phyloP scores from a whole-genome alignment of 2,113 vertebrate species.

The Hyperoodon ampullatus region DNA sequence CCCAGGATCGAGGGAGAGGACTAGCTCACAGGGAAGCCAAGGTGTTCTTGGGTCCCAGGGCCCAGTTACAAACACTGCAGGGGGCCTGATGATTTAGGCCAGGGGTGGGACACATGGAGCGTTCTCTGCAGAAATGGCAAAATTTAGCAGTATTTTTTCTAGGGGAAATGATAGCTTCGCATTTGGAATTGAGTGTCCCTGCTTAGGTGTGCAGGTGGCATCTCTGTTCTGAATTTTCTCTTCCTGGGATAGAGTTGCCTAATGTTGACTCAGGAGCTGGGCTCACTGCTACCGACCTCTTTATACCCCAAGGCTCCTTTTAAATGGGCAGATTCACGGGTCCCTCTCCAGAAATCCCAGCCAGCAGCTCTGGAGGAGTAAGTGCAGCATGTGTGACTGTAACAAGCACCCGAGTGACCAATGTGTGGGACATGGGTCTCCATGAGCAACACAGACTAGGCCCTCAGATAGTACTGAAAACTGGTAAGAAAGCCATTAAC shows the following conservation, averaged over 20 bases:
- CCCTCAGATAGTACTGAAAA: not conserved
- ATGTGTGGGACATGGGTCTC: accelerated
- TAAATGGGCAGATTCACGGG: not conserved
- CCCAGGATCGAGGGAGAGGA: accelerated
- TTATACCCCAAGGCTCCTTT: not conserved
- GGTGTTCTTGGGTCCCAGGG: not conserved
- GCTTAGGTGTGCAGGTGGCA: too few species aligned
- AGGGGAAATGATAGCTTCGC: not conserved
- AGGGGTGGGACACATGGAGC: accelerated
- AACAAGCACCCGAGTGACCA: accelerated
- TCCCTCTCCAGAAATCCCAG: not conserved
- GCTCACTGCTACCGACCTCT: not conserved
- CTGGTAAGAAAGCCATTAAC: too few species aligned
- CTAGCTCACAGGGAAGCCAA: not conserved
- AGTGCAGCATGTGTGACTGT: accelerated
- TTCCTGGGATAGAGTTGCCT: not conserved
- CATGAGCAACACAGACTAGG: not conserved
- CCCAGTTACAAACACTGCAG: not conserved
- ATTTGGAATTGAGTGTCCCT: not conserved
- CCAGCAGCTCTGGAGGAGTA: too few species aligned
- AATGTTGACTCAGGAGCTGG: not conserved
- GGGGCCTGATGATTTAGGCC: too few species aligned
- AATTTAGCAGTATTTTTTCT: not conserved
- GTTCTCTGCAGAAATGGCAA: not conserved
- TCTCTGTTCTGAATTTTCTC: not conserved